Conservation (phyloP, 1,140 invertebrate species). For the Achatina immaculata region DNA sequence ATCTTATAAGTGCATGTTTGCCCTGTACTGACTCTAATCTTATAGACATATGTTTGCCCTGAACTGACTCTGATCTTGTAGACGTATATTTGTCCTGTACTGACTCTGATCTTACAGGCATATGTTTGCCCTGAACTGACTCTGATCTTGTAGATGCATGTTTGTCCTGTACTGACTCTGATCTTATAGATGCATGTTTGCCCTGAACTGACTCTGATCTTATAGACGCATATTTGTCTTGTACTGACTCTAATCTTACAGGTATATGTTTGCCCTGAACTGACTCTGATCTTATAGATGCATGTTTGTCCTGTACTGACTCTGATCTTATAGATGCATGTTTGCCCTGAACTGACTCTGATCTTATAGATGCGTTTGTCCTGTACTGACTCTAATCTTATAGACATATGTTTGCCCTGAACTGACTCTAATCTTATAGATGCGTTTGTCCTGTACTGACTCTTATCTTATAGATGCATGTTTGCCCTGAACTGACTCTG, state of each 20-base stretch:
- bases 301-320: background rate
- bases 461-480: too few relatives aligned
- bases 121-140: background rate
- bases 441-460: too few relatives aligned
- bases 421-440: too few relatives aligned
- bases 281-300: background rate
- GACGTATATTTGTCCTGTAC: background rate
- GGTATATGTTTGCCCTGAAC: background rate
- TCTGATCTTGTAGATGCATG: background rate
- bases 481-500: too few relatives aligned
- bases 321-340: background rate
- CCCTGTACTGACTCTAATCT: background rate
- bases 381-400: background rate
- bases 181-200: background rate
- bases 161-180: background rate
- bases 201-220: background rate
- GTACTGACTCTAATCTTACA: background rate
- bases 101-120: background rate
- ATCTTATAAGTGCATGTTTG: background rate
- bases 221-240: background rate
- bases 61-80: background rate
- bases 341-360: background rate
- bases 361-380: background rate
- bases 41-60: background rate
- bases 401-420: background rate